A percentile compares a stretch with the other conserved stretches of the same genome.
Evolutionary conservation across 1,140 invertebrate genomes (phyloP).

Genomic region (Drosophila ficusphila): DNA sequence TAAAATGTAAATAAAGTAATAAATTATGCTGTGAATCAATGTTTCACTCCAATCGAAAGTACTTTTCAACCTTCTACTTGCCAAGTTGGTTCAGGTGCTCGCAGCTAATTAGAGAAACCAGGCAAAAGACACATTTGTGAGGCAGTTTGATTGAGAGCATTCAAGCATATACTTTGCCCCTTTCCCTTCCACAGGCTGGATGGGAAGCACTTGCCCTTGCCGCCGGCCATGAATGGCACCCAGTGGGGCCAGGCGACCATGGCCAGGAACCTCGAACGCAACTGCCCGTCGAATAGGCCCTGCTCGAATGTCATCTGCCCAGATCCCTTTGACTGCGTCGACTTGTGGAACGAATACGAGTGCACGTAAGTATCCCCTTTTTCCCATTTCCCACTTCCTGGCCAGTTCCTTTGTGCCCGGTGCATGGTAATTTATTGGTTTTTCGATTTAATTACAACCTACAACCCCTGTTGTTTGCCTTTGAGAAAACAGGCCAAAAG

Average conservation of each 20-base stretch:
- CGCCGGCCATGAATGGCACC: constrained; percentile 87
- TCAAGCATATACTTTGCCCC: constrained; percentile 18
- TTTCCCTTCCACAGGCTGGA: constrained; percentile 85
- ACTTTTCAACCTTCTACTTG: too few relatives aligned
- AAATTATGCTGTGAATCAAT: too few relatives aligned
- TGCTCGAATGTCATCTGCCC: constrained; percentile 87
- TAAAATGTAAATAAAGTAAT: too few relatives aligned
- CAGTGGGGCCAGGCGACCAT: constrained; percentile 88
- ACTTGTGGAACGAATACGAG: constrained; percentile 89
- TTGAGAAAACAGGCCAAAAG: not conserved
- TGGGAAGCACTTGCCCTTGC: constrained; percentile 87
- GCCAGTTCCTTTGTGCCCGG: not conserved
- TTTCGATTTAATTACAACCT: constrained; percentile 5
- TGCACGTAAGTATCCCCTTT: constrained; percentile 86
- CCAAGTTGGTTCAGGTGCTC: not conserved
- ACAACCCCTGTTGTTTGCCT: not conserved
- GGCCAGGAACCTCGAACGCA: constrained; percentile 84
- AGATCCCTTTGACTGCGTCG: constrained; percentile 87
- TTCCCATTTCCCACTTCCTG: not conserved
- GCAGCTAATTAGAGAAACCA: not conserved
- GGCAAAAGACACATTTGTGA: not conserved
- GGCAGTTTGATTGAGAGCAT: not conserved
- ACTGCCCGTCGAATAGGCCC: constrained; percentile 88
- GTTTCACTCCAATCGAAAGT: too few relatives aligned
- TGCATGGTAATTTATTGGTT: not conserved